Evolutionary conservation across 2,888 invertebrate genomes (phyloP).

Genomic region (Carcina quercana): DNA sequence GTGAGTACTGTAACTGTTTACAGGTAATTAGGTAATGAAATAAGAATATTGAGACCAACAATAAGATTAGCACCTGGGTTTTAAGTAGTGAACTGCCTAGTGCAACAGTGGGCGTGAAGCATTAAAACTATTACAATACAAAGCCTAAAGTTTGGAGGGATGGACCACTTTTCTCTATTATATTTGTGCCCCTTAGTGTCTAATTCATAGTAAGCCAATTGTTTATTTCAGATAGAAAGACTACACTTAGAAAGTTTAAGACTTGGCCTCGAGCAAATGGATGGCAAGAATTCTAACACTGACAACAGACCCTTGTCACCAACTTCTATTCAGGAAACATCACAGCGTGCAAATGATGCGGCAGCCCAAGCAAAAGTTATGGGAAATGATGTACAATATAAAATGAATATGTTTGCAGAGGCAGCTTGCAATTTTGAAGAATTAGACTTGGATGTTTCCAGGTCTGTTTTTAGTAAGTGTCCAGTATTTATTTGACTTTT

Average conservation of each 20-base stretch:
- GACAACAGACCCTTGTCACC: slow-evolving; percentile 3
- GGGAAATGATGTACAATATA: slow-evolving; percentile 15
- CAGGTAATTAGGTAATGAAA: neutral
- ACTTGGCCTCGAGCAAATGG: slow-evolving; percentile 14
- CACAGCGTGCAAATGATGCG: neutral
- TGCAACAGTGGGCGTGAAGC: no score
- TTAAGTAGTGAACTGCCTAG: no score
- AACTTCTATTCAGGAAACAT: neutral
- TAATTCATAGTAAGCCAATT: no score
- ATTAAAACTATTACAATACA: no score
- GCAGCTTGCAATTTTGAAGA: slow-evolving; percentile 35
- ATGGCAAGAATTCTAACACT: neutral
- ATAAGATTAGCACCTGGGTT: neutral
- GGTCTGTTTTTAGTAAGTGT: slow-evolving; percentile 34
- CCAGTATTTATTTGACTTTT: slow-evolving; percentile 5
- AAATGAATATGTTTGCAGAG: slow-evolving; percentile 12
- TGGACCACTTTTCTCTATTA: neutral
- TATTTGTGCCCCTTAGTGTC: neutral
- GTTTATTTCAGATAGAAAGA: slow-evolving; percentile 45
- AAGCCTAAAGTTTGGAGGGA: neutral
- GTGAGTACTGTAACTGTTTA: no score
- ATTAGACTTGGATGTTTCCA: slow-evolving; percentile 34
- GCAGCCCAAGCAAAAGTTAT: slow-evolving; percentile 6
- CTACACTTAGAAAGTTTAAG: slow-evolving; percentile 47
- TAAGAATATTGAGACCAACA: neutral